These are phyloP conservation scores for Meloe dianella DNA, from an alignment of 2,888 invertebrate genomes.

Conservation along the genomic window DNA sequence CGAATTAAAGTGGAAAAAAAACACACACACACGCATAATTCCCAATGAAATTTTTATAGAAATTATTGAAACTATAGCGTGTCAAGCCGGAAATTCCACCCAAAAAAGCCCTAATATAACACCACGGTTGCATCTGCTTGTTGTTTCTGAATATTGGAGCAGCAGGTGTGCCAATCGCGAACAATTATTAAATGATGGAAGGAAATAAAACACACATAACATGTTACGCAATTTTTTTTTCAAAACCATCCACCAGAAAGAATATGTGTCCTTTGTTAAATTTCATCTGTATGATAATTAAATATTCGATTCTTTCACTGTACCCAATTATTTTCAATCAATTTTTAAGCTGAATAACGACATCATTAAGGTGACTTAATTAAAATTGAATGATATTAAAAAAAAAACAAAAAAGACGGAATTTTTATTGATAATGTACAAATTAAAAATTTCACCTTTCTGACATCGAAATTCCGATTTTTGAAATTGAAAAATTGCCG, in stretches of 20 bases:
- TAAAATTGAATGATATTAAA: background rate
- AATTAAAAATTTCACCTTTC: background rate
- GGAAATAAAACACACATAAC: constrained; percentile 22
- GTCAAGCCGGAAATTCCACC: constrained; percentile 43
- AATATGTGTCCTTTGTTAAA: background rate
- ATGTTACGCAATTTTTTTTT: constrained; percentile 26
- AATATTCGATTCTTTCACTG: background rate
- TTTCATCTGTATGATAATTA: background rate
- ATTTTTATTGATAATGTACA: too few relatives aligned
- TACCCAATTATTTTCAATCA: background rate
- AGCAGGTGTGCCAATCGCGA: constrained; percentile 49
- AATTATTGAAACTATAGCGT: background rate
- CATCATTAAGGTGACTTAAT: background rate
- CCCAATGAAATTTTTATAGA: background rate
- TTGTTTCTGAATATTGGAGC: constrained; percentile 50
- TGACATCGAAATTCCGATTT: background rate
- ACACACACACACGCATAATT: too few relatives aligned
- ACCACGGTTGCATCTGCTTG: constrained; percentile 45
- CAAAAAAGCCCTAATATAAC: constrained; percentile 40
- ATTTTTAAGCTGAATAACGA: background rate
- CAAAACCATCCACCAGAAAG: background rate
- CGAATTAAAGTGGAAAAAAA: too few relatives aligned
- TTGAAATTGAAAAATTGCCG: background rate
- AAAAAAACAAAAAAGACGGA: background rate
- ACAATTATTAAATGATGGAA: constrained; percentile 39